phyloP scores from a whole-genome alignment of 2,888 invertebrate species.

The Drosophila ezoana region DNA sequence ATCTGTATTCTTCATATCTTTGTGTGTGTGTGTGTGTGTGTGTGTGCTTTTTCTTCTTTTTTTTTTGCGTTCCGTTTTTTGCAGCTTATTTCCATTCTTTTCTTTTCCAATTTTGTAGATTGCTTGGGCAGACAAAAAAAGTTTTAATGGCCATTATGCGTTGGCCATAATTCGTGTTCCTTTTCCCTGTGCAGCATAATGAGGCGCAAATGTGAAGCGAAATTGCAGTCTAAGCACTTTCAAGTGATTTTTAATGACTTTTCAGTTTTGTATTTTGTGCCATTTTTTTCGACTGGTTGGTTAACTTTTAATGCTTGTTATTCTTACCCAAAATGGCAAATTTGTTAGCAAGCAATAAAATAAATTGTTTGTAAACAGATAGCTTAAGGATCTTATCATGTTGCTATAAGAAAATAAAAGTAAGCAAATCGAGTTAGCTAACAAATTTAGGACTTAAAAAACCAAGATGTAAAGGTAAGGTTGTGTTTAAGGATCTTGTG shows the following conservation, averaged over 20 bases:
- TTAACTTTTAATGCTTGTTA: slow-evolving; percentile 2
- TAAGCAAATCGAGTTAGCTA: no score
- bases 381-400: not conserved
- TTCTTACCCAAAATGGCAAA: slow-evolving; percentile 22
- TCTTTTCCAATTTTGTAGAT: slow-evolving; percentile 47
- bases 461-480: no score
- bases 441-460: no score
- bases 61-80: slow-evolving; percentile 15
- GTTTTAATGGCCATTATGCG: slow-evolving; percentile 77
- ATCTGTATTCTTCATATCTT: slow-evolving; percentile 7
- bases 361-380: slow-evolving; percentile 4
- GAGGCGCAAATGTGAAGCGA: slow-evolving; percentile 60
- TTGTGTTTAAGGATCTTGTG: no score
- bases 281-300: slow-evolving; percentile 15
- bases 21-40: slow-evolving; percentile 8
- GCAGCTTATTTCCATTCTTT: slow-evolving; percentile 24
- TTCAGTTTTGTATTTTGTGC: slow-evolving; percentile 28
- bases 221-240: slow-evolving; percentile 72
- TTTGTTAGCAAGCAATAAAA: slow-evolving; percentile 24
- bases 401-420: no score
- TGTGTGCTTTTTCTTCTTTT: slow-evolving; percentile 1
- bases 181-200: slow-evolving; percentile 47
- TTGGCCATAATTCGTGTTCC: slow-evolving; percentile 74
- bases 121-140: slow-evolving; percentile 41
- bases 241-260: slow-evolving; percentile 74